Percentiles rank a stretch among this genome's conserved stretches.
These are phyloP conservation scores for Cetoscarus ocellatus DNA, from an alignment of 2,797 vertebrate genomes.

Conservation along the genomic window DNA sequence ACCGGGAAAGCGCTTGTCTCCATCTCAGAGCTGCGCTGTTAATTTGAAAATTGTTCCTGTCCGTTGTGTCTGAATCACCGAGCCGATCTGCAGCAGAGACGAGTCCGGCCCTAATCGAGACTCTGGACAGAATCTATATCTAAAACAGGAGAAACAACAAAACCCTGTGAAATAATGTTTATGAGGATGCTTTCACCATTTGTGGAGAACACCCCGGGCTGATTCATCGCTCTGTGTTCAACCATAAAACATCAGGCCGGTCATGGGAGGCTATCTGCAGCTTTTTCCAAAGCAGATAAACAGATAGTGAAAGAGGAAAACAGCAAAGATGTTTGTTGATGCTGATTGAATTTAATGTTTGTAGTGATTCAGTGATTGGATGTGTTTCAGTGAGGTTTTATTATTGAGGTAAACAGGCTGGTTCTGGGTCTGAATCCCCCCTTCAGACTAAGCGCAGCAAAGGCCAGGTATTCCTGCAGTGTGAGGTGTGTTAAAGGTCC, in stretches of 20 bases:
- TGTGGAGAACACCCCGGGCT: not conserved
- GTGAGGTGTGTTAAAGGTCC: no score
- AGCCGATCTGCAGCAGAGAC: conserved; percentile 2
- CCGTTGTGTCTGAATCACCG: conserved; percentile 17
- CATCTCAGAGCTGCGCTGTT: conserved; percentile 23
- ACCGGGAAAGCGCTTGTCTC: conserved; percentile 39
- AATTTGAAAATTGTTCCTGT: conserved; percentile 29
- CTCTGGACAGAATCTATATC: conserved; percentile 1
- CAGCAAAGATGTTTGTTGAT: not conserved
- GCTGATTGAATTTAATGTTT: not conserved
- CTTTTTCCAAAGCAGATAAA: not conserved
- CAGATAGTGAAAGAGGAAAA: not conserved
- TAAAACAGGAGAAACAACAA: conserved; percentile 9
- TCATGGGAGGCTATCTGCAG: not conserved
- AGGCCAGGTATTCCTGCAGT: no score
- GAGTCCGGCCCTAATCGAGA: not conserved
- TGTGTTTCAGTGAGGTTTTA: no score
- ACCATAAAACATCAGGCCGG: not conserved
- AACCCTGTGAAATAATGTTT: not conserved
- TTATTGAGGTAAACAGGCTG: no score
- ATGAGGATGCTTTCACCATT: not conserved
- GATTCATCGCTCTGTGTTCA: not conserved
- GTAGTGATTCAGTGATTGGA: no score
- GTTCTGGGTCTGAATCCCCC: no score
- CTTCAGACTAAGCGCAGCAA: no score